Evolutionary conservation across 2,113 vertebrate species (phyloP).

Genomic region (Potamarius usumacintae): DNA sequence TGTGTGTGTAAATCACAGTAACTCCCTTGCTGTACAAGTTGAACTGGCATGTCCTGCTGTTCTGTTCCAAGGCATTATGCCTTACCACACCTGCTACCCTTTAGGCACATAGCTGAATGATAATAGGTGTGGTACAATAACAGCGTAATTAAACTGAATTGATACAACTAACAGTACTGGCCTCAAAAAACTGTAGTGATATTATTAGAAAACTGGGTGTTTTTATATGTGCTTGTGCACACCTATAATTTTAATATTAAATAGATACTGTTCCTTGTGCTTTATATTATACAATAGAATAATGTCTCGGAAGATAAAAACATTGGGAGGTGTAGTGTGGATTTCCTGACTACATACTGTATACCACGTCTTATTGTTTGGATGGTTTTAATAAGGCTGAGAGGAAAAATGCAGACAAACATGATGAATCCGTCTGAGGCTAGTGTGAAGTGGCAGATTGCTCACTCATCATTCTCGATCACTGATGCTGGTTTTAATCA

Average conservation of each 20-base stretch:
- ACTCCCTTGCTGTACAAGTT: conserved; percentile 34
- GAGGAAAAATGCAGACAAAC: not conserved
- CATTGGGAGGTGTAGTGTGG: not conserved
- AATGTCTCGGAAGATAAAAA: not conserved
- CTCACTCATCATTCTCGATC: not conserved
- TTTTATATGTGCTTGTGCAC: not conserved
- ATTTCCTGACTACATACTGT: not conserved
- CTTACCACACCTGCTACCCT: conserved; percentile 19
- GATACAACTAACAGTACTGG: conserved; percentile 18
- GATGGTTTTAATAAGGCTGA: conserved; percentile 11
- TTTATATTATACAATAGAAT: not conserved
- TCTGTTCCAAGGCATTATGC: conserved; percentile 20
- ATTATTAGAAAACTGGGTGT: conserved; percentile 16
- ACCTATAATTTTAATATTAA: not conserved
- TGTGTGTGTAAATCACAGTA: not conserved
- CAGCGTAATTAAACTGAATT: conserved; percentile 16
- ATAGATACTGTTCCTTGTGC: not conserved
- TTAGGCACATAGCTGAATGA: conserved; percentile 30
- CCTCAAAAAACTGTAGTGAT: not conserved
- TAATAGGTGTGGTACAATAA: conserved; percentile 35
- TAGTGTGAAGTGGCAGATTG: not conserved
- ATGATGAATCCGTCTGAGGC: not conserved
- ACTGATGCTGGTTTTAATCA: not conserved
- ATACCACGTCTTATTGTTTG: not conserved
- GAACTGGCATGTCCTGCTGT: conserved; percentile 26